Evolutionary conservation across 2,113 vertebrate species (phyloP).

Genomic region (Mirounga angustirostris): DNA sequence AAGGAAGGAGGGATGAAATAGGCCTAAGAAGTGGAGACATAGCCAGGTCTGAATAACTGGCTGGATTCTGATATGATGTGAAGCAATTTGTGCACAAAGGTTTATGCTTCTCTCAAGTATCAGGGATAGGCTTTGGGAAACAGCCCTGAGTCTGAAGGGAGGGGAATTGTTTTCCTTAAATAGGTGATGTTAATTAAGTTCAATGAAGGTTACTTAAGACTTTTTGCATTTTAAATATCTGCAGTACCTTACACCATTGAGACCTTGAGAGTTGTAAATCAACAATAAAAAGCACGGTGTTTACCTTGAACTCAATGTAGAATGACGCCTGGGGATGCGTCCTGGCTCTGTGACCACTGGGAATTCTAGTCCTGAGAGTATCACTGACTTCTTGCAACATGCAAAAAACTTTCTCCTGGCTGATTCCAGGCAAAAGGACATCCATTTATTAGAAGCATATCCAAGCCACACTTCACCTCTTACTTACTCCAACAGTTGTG

Average conservation of each 20-base stretch:
- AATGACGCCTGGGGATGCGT: not conserved
- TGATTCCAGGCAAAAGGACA: not conserved
- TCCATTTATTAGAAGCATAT: not conserved
- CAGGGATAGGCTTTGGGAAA: not conserved
- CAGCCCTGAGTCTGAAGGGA: not conserved
- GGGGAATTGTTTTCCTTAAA: conserved; percentile 7
- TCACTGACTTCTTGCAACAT: not conserved
- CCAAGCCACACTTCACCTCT: not conserved
- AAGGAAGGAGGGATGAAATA: not conserved
- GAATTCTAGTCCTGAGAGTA: not conserved
- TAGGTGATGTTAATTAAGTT: conserved; percentile 49
- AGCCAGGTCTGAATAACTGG: not conserved
- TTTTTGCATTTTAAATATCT: conserved; percentile 39
- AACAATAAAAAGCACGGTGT: not conserved
- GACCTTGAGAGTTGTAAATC: not conserved
- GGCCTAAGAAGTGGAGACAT: not conserved
- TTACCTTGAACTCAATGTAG: not conserved
- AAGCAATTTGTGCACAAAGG: not conserved
- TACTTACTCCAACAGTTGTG: not conserved
- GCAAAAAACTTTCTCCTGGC: not conserved
- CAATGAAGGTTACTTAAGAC: not conserved
- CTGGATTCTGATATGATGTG: not conserved
- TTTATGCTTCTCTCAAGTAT: conserved; percentile 24
- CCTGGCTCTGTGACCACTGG: not conserved
- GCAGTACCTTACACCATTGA: not conserved